phyloP scores from a whole-genome alignment of 2,113 vertebrate species.

The Tauraco erythrolophus region DNA sequence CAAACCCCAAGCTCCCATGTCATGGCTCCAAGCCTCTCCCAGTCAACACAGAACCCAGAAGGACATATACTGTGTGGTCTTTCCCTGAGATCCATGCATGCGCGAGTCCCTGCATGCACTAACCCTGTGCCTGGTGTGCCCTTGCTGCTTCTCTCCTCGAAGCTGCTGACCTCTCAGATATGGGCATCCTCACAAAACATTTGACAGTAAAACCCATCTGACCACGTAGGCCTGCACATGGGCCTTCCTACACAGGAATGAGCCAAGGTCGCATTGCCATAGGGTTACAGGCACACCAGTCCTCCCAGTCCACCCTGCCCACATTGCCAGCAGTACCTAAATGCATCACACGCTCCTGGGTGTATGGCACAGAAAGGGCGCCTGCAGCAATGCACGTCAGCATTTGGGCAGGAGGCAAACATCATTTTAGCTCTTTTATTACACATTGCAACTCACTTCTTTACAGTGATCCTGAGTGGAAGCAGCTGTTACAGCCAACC shows the following conservation, averaged over 20 bases:
- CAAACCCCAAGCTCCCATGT: neutral
- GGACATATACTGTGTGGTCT: neutral
- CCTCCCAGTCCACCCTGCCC: neutral
- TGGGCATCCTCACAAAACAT: neutral
- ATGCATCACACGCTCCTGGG: neutral
- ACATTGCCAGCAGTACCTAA: neutral
- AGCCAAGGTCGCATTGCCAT: neutral
- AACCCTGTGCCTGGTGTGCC: neutral
- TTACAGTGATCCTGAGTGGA: neutral
- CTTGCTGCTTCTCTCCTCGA: neutral
- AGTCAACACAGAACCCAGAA: neutral
- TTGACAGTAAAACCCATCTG: neutral
- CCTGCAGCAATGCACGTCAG: neutral
- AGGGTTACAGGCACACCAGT: neutral
- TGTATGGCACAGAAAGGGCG: neutral
- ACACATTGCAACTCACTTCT: neutral
- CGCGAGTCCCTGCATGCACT: rapidly evolving
- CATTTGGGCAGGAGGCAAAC: neutral
- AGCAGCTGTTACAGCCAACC: neutral
- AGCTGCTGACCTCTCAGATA: neutral
- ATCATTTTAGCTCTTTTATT: neutral
- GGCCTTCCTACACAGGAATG: neutral
- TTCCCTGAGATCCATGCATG: neutral
- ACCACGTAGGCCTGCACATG: rapidly evolving
- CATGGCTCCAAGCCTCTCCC: neutral